phyloP scores from a whole-genome alignment of 2,113 vertebrate species.

The Passer montanus region DNA sequence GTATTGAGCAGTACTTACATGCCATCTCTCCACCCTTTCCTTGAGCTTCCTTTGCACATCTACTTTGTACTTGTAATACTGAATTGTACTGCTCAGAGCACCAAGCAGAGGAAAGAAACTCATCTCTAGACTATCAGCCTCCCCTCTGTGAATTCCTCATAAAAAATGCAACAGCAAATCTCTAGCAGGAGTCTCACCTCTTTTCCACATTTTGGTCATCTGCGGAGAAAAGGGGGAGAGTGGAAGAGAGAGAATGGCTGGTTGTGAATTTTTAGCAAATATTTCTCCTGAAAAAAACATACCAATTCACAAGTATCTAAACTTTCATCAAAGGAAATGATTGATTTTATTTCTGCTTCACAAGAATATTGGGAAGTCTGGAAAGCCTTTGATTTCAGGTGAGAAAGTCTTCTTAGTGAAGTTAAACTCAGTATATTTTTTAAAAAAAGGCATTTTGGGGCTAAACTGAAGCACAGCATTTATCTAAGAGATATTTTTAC shows the following conservation, averaged over 20 bases:
- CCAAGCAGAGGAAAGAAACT: not conserved
- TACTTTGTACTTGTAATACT: not conserved
- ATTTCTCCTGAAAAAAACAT: not conserved
- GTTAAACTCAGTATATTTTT: not conserved
- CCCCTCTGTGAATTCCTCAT: not conserved
- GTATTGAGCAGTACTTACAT: not conserved
- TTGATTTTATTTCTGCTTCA: not conserved
- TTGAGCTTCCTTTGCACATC: not conserved
- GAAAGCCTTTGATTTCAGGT: not conserved
- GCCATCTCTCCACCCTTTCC: not conserved
- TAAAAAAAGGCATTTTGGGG: not conserved
- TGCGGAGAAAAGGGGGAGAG: not conserved
- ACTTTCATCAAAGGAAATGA: not conserved
- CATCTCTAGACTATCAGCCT: not conserved
- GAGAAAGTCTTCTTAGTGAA: not conserved
- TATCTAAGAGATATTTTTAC: not conserved
- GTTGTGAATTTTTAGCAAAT: not conserved
- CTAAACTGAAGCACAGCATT: not conserved
- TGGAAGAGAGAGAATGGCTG: not conserved
- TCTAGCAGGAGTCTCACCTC: not conserved
- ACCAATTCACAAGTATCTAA: not conserved
- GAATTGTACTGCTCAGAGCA: not conserved
- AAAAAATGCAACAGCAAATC: constrained; percentile 1
- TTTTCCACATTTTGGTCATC: not conserved
- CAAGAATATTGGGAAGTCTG: not conserved